These are phyloP conservation scores for Drosophila antonietae DNA, from an alignment of 2,888 invertebrate species.

Conservation along the genomic window DNA sequence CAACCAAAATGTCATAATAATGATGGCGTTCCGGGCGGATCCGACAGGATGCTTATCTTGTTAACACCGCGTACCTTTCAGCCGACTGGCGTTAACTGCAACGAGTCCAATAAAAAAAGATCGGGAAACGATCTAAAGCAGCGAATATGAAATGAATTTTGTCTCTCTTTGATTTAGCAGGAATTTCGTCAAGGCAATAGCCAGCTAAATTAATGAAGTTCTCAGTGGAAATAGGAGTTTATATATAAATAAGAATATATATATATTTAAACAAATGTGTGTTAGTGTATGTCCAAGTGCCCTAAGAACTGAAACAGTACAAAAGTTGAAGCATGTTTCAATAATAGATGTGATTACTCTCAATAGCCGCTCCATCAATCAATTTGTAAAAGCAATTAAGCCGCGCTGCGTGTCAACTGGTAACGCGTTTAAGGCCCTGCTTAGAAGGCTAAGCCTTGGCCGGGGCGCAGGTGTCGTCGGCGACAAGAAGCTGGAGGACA, in stretches of 20 bases:
- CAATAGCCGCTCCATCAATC: slow-evolving; percentile 58
- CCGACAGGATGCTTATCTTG: slow-evolving; percentile 72
- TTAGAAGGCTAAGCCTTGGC: slow-evolving; percentile 45
- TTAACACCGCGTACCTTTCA: slow-evolving; percentile 61
- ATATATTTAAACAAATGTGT: too few species aligned
- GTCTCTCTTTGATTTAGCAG: slow-evolving; percentile 35
- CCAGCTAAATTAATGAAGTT: not conserved
- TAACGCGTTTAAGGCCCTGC: slow-evolving; percentile 55
- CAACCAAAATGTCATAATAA: slow-evolving; percentile 81
- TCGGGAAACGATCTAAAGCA: slow-evolving; percentile 39
- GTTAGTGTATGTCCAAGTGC: not conserved
- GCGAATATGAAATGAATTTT: slow-evolving; percentile 63
- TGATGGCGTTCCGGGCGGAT: slow-evolving; percentile 74
- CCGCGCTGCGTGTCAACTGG: slow-evolving; percentile 64
- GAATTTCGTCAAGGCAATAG: slow-evolving; percentile 34
- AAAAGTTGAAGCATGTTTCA: slow-evolving; percentile 10
- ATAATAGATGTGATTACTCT: slow-evolving; percentile 36
- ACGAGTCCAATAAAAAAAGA: slow-evolving; percentile 29
- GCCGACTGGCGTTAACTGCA: slow-evolving; percentile 10
- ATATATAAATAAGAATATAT: not conserved
- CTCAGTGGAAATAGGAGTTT: not conserved
- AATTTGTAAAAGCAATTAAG: slow-evolving; percentile 68
- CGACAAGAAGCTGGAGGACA: slow-evolving; percentile 68
- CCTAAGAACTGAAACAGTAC: not conserved
- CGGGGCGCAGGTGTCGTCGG: slow-evolving; percentile 43